Percentiles rank a stretch among this genome's conserved stretches.
These are phyloP conservation scores for Tetramorium bicarinatum DNA, from an alignment of 2,888 invertebrate species.

Conservation along the genomic window DNA sequence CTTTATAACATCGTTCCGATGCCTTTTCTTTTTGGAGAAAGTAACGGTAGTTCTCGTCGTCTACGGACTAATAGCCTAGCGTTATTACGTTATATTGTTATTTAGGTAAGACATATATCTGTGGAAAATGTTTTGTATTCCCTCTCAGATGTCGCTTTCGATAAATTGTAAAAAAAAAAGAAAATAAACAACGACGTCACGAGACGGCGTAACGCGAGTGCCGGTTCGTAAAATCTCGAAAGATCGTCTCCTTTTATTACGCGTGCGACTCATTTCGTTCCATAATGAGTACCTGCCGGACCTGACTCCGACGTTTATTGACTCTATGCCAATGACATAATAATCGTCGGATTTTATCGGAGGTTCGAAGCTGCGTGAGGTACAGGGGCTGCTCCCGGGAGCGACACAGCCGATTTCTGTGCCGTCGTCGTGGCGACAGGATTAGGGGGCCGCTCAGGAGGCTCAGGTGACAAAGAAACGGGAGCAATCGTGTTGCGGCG, in stretches of 20 bases:
- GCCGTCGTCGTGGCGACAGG: neutral
- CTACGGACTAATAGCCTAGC: neutral
- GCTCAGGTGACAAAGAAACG: neutral
- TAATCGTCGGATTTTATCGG: conserved; percentile 32
- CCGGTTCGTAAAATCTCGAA: conserved; percentile 32
- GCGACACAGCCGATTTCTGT: neutral
- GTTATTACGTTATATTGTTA: neutral
- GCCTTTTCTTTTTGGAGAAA: neutral
- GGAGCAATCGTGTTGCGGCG: conserved; percentile 16
- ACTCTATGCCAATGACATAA: conserved; percentile 29
- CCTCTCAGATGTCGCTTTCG: neutral
- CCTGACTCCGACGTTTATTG: conserved; percentile 29
- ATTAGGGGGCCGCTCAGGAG: neutral
- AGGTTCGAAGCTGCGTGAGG: neutral
- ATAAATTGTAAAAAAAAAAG: neutral
- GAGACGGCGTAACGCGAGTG: neutral
- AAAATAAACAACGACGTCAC: neutral
- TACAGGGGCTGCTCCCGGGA: neutral
- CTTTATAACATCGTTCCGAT: conserved; percentile 3
- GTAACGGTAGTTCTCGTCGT: neutral
- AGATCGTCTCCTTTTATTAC: conserved; percentile 13
- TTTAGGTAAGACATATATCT: neutral
- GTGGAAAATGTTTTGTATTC: neutral
- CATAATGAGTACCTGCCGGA: conserved; percentile 34
- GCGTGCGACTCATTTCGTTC: conserved; percentile 13